Evolutionary conservation across 2,888 invertebrate species (phyloP).

Genomic region (Vanessa cardui): DNA sequence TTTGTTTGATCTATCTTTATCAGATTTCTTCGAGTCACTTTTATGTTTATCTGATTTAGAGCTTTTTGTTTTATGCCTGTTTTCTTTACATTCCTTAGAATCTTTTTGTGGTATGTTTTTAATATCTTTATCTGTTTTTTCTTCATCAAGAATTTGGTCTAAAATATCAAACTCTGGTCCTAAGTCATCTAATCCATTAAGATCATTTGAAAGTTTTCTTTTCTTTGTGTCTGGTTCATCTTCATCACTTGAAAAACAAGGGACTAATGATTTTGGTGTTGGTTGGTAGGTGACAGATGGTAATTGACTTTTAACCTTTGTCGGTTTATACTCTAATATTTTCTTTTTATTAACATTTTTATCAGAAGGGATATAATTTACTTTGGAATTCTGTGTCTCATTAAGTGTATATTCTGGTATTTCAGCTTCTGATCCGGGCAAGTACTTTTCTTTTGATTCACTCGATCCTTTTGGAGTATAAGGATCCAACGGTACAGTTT

Average conservation of each 20-base stretch:
- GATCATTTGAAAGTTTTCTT: constrained; percentile 64
- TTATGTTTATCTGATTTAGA: constrained; percentile 49
- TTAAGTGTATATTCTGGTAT: constrained; percentile 68
- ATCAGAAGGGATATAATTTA: constrained; percentile 75
- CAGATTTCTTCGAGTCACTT: constrained; percentile 43
- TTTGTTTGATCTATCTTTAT: constrained; percentile 52
- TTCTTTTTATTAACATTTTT: constrained; percentile 66
- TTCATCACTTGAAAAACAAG: constrained; percentile 80
- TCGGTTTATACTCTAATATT: constrained; percentile 74
- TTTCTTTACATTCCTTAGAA: constrained; percentile 36
- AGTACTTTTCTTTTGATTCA: constrained; percentile 68
- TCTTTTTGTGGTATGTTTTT: constrained; percentile 39
- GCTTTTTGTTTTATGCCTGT: constrained; percentile 31
- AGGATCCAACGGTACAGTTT: constrained; percentile 62
- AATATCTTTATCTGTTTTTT: constrained; percentile 51
- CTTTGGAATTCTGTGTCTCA: constrained; percentile 56
- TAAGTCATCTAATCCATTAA: constrained; percentile 74
- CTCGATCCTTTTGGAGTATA: constrained; percentile 69
- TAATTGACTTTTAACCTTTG: constrained; percentile 61
- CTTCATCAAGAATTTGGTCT: constrained; percentile 78
- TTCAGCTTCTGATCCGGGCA: constrained; percentile 67
- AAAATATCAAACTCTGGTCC: constrained; percentile 79
- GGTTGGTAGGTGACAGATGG: constrained; percentile 71
- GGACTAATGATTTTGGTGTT: constrained; percentile 70
- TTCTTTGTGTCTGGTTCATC: constrained; percentile 72